Base-by-base conservation (phyloP, 2,113 vertebrate genomes). In the Callithrix jacchus region DNA sequence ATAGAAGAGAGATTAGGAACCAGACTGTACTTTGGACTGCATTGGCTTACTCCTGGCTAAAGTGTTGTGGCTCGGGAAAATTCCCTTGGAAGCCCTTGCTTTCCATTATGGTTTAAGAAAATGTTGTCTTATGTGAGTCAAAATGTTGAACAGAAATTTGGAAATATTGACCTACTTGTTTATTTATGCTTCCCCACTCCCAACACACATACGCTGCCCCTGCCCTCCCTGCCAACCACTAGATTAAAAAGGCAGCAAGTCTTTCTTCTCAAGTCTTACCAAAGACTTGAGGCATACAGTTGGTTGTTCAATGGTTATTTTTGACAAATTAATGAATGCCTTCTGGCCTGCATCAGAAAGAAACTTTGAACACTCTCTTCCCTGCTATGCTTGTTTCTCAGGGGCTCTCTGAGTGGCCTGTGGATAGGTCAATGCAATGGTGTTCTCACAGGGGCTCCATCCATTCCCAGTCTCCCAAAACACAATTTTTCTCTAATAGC, bases 91-190 rank as follows among this genome's bases (percentile, higher is more conserved):
- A 92, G 66, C 3, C 49, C n/a, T 77, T 77, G 23, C 32, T 92
- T 90, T 87, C 93, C 17, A 49, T 87, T 90, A 35, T 58, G 10
- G 23, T 35, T 61, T 79, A 81, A 87, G 56, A 54, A 95, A 96
- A 54, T 77, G 35, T 47, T 80, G n/a, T 68, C 25, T 42, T 88
- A 37, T 21, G 37, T 64, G 52, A 89, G 14, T 64, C 70, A 91
- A 97, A 92, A 93, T 11, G 13, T 68, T 83, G 58, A 95, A 68
- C 79, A 77, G 45, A 71, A 89, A 80, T 71, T 92, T 92, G 18
- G 71, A 92, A 82, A 73, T 86, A 80, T 12, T 87, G 40, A 79
- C 40, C 52, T 73, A 12, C 30, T 64, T 83, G 42, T 45, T 83
- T 96, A 37, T 42, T 47, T 86, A 81, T 68, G 40, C 77, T 52